phyloP scores from a whole-genome alignment of 2,113 vertebrate species.

The Vicugna pacos region DNA sequence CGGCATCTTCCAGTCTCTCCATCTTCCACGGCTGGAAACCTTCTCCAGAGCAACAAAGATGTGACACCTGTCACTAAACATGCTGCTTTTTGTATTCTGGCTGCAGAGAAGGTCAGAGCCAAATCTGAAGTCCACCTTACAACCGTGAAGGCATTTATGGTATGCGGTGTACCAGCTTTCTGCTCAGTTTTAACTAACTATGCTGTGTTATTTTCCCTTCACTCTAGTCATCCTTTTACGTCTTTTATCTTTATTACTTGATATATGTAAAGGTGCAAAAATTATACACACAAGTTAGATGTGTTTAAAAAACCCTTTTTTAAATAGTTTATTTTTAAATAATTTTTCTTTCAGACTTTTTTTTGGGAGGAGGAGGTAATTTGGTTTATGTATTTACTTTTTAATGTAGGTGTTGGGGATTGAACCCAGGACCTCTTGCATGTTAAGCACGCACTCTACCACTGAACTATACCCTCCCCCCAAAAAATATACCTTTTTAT shows the following conservation, averaged over 20 bases:
- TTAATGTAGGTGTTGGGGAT: too few relatives aligned
- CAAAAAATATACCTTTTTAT: background rate
- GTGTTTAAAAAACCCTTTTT: background rate
- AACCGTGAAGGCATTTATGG: background rate
- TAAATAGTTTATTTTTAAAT: too few relatives aligned
- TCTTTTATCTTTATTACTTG: background rate
- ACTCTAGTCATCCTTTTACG: background rate
- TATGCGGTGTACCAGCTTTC: background rate
- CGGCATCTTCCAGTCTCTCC: background rate
- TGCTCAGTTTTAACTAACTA: background rate
- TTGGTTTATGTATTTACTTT: too few relatives aligned
- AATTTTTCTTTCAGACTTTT: too few relatives aligned
- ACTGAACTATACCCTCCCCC: too few relatives aligned
- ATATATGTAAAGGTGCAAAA: background rate
- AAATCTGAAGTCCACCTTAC: background rate
- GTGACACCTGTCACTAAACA: conserved; percentile 31
- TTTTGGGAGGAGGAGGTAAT: too few relatives aligned
- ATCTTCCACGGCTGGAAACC: conserved; percentile 11
- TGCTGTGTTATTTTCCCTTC: background rate
- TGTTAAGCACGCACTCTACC: too few relatives aligned
- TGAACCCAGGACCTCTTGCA: too few relatives aligned
- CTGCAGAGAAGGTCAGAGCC: background rate
- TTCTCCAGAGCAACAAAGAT: conserved; percentile 38
- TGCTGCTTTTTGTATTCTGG: conserved; percentile 3
- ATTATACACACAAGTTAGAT: background rate